These are phyloP conservation scores for Emydocephalus ijimae DNA, from an alignment of 2,113 vertebrate species.

Conservation along the genomic window DNA sequence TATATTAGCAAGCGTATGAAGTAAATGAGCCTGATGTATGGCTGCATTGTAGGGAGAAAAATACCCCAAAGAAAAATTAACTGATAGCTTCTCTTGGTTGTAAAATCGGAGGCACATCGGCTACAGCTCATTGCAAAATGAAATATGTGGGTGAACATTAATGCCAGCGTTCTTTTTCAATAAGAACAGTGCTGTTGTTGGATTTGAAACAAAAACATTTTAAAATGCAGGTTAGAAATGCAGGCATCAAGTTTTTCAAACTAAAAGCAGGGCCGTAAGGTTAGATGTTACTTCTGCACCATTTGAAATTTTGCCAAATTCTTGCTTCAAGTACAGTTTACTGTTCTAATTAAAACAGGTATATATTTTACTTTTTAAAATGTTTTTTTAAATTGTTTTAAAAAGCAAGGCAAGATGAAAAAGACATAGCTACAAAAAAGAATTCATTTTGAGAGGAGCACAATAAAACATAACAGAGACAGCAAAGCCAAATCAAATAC, in stretches of 20 bases:
- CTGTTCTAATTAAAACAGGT: background rate
- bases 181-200: no score
- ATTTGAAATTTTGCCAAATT: background rate
- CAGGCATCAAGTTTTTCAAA: background rate
- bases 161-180: background rate
- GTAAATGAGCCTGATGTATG: background rate
- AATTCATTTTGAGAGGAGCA: conserved; percentile 10
- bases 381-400: background rate
- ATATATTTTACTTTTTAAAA: background rate
- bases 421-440: background rate
- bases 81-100: background rate
- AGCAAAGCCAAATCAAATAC: background rate
- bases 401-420: background rate
- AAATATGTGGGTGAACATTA: background rate
- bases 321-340: background rate
- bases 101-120: background rate
- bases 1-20: background rate
- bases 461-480: background rate
- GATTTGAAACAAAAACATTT: background rate
- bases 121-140: background rate
- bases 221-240: background rate
- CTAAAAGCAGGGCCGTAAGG: background rate
- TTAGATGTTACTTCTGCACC: background rate
- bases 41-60: background rate
- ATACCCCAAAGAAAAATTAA: background rate